A percentile compares a stretch with the other conserved stretches of the same genome.
phyloP scores from a whole-genome alignment of 2,113 vertebrate genomes.

The Chelonoidis abingdonii region DNA sequence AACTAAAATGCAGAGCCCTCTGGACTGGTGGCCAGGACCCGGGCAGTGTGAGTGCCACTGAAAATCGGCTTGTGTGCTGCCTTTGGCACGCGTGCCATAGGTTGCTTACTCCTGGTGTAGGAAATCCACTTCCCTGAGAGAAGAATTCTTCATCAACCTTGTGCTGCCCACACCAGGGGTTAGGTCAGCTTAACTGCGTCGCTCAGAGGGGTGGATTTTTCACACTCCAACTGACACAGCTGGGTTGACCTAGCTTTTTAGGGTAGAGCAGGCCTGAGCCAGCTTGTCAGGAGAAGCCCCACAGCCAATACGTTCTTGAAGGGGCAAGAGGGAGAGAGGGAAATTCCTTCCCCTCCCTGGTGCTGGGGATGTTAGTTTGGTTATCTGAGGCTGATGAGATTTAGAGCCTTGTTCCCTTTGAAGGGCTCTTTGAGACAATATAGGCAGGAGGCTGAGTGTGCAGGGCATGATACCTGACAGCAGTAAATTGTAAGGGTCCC shows the following conservation, averaged over 20 bases:
- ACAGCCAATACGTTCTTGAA: not conserved
- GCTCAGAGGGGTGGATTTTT: not conserved
- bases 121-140: not conserved
- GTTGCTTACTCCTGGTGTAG: too few species aligned
- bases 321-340: not conserved
- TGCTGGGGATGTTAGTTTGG: not conserved
- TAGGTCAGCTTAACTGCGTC: not conserved
- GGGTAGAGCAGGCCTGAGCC: not conserved
- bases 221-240: too few species aligned
- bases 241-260: not conserved
- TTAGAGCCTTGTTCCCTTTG: slow-evolving; percentile 44
- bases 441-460: not conserved
- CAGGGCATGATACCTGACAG: not conserved
- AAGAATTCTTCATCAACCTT: not conserved
- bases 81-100: too few species aligned
- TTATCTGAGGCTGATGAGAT: slow-evolving; percentile 69
- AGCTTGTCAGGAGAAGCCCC: not conserved
- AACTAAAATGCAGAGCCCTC: too few species aligned
- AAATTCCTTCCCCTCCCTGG: not conserved
- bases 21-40: too few species aligned
- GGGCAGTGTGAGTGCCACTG: too few species aligned
- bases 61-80: too few species aligned
- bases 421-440: not conserved
- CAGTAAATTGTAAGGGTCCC: slow-evolving; percentile 24
- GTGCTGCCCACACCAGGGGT: not conserved